Evolutionary conservation across 1,140 invertebrate species (phyloP), one percentile per base, ranked within the genome.

Genomic region (Chymomyza costata): DNA sequence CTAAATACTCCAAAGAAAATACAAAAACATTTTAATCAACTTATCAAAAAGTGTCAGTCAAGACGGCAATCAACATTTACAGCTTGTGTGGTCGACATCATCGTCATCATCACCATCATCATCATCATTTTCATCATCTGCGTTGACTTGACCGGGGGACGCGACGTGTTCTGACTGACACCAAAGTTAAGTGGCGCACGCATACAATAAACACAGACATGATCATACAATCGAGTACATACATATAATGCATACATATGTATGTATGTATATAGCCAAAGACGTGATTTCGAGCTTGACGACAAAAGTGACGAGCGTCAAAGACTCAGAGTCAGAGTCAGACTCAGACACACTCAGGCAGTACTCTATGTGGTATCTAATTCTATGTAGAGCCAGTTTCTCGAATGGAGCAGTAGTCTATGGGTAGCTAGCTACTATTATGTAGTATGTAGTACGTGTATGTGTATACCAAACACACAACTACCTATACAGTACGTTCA

Each of bases 11-110:
- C n/a, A n/a, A n/a, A n/a, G n/a, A n/a, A 43, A 35, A 40, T 7
- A 54, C 35, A 66, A 56, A 68, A 68, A 80, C 73, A 78, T 78
- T 78, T 80, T 80, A 80, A 80, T 80, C 73, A 80, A 80, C 73
- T 80, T 80, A 80, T 80, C 73, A 80, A 80, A 80, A 80, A 80
- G 73, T 80, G 73, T 80, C 73, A 73, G 73, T 80, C 73, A 80
- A 80, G 73, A 68, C 73, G 60, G 73, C 73, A 80, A 80, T 80
- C 73, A 80, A 80, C 73, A 80, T 80, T 80, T 80, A 74, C 73
- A 64, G 52, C 66, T 48, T 80, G 73, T 80, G 73, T 80, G 73
- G 73, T 78, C 60, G 47, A 43, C 53, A 45, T 34, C 70, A 56
- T 73, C 65, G 57, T 65, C 57, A 28, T 47, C 58, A 25, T 45